Evolutionary conservation across 1,140 invertebrate species (phyloP).

Genomic region (Dolichoris vasculosae): DNA sequence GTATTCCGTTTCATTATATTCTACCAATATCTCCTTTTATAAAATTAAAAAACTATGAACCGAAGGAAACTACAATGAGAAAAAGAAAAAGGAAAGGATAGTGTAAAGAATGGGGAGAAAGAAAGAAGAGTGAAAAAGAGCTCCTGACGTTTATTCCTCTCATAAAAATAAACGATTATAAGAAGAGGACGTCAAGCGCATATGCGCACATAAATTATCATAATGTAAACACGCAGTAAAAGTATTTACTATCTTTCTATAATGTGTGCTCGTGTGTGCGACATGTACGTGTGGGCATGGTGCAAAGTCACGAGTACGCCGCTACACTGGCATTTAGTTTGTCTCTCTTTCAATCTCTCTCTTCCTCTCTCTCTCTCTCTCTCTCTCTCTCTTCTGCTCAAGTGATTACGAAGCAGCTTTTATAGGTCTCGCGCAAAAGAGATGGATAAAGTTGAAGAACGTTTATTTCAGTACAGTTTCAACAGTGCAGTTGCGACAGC

Average conservation of each 20-base stretch:
- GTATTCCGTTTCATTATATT: too few species aligned
- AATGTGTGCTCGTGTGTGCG: conserved; percentile 1
- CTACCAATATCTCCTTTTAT: background rate
- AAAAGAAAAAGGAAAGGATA: background rate
- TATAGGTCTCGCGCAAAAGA: conserved; percentile 38
- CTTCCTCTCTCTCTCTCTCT: conserved; percentile 3
- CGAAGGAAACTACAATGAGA: background rate
- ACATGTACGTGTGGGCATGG: background rate
- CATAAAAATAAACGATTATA: conserved; percentile 53
- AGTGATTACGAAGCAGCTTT: conserved; percentile 44
- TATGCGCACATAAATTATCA: conserved; percentile 52
- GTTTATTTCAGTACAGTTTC: conserved; percentile 33
- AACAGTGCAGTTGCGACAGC: conserved; percentile 24
- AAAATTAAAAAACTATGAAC: conserved; percentile 10
- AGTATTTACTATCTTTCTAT: conserved; percentile 48
- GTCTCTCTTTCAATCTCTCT: conserved; percentile 6
- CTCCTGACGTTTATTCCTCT: conserved; percentile 48
- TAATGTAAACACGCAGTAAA: conserved; percentile 54
- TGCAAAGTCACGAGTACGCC: conserved; percentile 6
- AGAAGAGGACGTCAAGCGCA: conserved; percentile 37
- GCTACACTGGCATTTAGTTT: background rate
- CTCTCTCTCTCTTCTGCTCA: background rate
- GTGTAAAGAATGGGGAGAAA: background rate
- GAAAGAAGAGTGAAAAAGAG: conserved; percentile 29
- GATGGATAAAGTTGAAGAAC: conserved; percentile 34